Evolutionary conservation across 2,888 invertebrate genomes (phyloP), one percentile per base, ranked within the genome.

Genomic region (Synergus gifuensis): DNA sequence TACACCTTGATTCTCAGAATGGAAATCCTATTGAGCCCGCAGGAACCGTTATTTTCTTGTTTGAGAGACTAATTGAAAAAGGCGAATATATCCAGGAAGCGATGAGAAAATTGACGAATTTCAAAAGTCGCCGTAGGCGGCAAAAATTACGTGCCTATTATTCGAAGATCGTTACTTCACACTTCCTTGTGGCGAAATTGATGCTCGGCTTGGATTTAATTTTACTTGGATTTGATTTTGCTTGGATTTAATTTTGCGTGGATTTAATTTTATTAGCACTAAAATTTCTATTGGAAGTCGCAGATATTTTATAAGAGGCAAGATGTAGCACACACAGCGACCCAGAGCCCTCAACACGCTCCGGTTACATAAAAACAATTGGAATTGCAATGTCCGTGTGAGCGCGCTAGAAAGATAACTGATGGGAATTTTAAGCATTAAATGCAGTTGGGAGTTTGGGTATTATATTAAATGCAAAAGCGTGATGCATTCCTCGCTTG

Each of bases 11-110:
- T 77, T 76, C 76, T 46, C 22, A 66, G 73, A 77, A 77, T 79
- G 67, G 69, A 77, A 79, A 77, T 77, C 22, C 73, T 79, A 66
- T 76, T 63, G 63, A 46, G 58, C 42, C 60, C 49, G n/a, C 44
- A 28, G 36, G 7, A 73, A 73, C 73, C 54, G 73, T 54, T 73
- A 73, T 73, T 73, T 40, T 49, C 54, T 73, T 73, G 54, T 73
- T 54, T 73, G 49, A 40, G 49, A 54, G 54, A 73, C 73, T 73
- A 73, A 73, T 54, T 54, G 36, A 73, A 73, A 76, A 62, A 42
- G 36, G 36, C 22, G 14, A 63, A 60, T 36, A 36, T 36, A 36
- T 60, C 62, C 42, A 28, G 76, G 76, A 58, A 76, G 42, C 60
- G 60, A 42, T 28, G 40, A 62, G 28, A 40, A 44, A 62, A 73